A percentile compares a stretch with the other conserved stretches of the same genome.
Evolutionary conservation across 2,888 invertebrate species (phyloP).

Genomic region (Microdon myrmicae): DNA sequence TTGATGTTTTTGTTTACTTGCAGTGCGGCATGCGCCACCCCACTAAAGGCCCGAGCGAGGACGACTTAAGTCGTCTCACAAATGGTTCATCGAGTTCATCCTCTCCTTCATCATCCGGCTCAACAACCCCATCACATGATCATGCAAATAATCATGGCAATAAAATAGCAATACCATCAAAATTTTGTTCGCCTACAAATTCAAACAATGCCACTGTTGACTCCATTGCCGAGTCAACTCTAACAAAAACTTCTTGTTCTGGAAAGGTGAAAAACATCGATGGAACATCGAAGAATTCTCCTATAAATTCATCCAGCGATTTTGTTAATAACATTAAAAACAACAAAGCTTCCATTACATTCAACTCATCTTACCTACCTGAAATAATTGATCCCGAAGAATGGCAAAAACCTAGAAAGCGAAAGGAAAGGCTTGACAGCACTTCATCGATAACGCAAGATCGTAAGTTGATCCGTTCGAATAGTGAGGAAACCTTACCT

Average conservation of each 20-base stretch:
- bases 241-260: conserved; percentile 29
- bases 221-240: conserved; percentile 42
- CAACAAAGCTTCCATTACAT: conserved; percentile 54
- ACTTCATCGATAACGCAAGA: conserved; percentile 70
- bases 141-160: conserved; percentile 49
- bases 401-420: conserved; percentile 70
- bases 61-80: conserved; percentile 68
- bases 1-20: conserved; percentile 50
- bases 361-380: conserved; percentile 65
- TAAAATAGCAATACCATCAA: conserved; percentile 44
- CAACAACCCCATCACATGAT: conserved; percentile 55
- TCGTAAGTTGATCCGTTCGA: conserved; percentile 72
- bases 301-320: conserved; percentile 23
- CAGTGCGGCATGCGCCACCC: conserved; percentile 69
- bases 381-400: conserved; percentile 66
- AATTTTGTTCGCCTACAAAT: conserved; percentile 49
- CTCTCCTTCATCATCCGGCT: conserved; percentile 57
- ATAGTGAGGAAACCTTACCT: conserved; percentile 71
- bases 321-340: conserved; percentile 42
- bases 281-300: conserved; percentile 34
- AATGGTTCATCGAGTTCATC: conserved; percentile 65
- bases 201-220: conserved; percentile 38
- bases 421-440: conserved; percentile 75
- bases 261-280: conserved; percentile 27
- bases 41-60: conserved; percentile 67